phyloP scores from a whole-genome alignment of 2,797 vertebrate genomes.

The Falco concolor region DNA sequence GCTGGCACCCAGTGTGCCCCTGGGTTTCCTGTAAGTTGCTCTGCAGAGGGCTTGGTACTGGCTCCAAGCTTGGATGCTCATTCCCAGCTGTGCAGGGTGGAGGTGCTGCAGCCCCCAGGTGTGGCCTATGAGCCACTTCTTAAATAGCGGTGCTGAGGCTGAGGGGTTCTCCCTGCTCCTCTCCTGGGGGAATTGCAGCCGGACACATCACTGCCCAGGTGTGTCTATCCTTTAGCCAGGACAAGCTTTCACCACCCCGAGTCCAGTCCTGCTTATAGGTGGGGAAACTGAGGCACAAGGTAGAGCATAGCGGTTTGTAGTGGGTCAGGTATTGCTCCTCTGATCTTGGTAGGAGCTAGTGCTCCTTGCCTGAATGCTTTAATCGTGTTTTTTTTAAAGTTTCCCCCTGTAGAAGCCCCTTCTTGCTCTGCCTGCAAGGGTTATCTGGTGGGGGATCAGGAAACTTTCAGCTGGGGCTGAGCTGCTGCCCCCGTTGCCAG shows the following conservation, averaged over 20 bases:
- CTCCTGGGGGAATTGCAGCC: background rate
- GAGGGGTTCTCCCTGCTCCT: background rate
- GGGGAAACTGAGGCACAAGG: background rate
- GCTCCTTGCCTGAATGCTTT: background rate
- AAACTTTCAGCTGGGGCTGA: background rate
- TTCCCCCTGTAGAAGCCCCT: background rate
- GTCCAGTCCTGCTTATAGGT: background rate
- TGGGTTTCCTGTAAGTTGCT: background rate
- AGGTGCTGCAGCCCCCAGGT: background rate
- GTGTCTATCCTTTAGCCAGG: background rate
- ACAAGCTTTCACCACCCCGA: background rate
- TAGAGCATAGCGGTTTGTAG: background rate
- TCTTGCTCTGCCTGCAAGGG: background rate
- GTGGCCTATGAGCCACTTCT: background rate
- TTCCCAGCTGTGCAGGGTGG: background rate
- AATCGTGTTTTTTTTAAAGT: background rate
- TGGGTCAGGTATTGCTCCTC: background rate
- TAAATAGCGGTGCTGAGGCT: background rate
- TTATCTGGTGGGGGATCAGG: background rate
- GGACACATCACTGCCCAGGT: background rate
- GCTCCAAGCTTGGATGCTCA: background rate
- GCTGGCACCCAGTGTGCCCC: fast-evolving
- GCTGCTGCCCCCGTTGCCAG: background rate
- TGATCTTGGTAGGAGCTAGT: background rate
- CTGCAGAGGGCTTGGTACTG: background rate